These are phyloP conservation scores for Urophycis tenuis DNA, from an alignment of 2,797 vertebrate species.

Conservation along the genomic window DNA sequence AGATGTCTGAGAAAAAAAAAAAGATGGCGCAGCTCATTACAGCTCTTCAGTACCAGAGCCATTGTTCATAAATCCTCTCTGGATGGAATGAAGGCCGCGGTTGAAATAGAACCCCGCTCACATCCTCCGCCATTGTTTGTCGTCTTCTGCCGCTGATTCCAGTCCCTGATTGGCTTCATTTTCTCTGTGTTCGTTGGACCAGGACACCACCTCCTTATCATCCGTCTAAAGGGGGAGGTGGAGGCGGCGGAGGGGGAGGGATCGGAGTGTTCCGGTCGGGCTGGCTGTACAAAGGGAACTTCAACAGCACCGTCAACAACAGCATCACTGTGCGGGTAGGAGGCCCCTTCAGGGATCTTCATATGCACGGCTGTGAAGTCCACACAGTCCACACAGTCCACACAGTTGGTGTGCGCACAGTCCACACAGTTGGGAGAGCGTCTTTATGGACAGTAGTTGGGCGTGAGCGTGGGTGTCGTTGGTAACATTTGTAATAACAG, in stretches of 20 bases:
- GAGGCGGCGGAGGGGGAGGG: conserved; percentile 66
- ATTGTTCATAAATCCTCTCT: not conserved
- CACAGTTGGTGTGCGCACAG: no score
- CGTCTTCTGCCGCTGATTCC: not conserved
- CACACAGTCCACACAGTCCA: no score
- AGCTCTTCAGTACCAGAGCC: not conserved
- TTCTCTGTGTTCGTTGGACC: conserved; percentile 31
- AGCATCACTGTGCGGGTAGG: conserved; percentile 96
- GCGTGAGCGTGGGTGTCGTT: not conserved
- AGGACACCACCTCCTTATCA: conserved; percentile 96
- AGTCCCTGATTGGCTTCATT: not conserved
- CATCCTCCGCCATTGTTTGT: not conserved
- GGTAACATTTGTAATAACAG: not conserved
- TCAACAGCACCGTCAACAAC: conserved; percentile 97
- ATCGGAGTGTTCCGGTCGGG: conserved; percentile 91
- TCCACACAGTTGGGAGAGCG: not conserved
- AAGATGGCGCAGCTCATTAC: not conserved
- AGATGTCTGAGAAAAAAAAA: not conserved
- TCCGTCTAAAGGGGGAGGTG: conserved; percentile 95
- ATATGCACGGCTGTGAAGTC: no score
- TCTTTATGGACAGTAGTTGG: not conserved
- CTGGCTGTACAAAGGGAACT: conserved; percentile 99
- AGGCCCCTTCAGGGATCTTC: conserved; percentile 15
- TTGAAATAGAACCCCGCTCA: not conserved
- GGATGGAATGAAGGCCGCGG: not conserved